Base-by-base conservation (phyloP, 2,888 invertebrate genomes). In the Phania funesta region DNA sequence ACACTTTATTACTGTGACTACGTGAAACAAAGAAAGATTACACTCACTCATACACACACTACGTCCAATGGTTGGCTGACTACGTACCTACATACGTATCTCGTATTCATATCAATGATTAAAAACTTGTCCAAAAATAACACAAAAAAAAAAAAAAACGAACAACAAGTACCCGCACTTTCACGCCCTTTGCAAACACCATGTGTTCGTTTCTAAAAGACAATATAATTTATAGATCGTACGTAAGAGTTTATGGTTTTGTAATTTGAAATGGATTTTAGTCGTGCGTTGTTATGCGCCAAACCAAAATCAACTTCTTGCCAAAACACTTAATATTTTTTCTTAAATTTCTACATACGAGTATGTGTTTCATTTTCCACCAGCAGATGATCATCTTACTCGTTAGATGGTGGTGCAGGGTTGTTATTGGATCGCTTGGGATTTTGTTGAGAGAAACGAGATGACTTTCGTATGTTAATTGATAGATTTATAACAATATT, bases 211-310 rank as follows among this genome's bases (percentile, higher is more conserved):
- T 46, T 60, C 22, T 13, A 24, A 35, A 62, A 64, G 62, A 71
- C 64, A 71, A 64, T 44, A 71, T 58, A 70, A 78, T 64, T 71
- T 71, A 78, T 78, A 77, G 76, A 77, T 77, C 64, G 68, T 73
- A 73, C n/a, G n/a, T n/a, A 29, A 70, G 56, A 71, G 71, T 67
- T 73, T 80, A 65, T 18, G 38, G 35, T 65, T 70, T 65, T 60
- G 29, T 41, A 62, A 64, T 54, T 52, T 54, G 22, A 74, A 71
- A 73, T 65, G 58, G 35, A 22, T 64, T 76, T 80, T 35, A 68
- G 64, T 64, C 56, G 41, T 68, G 68, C 65, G 46, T 60, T 62
- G 46, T 65, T 75, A 35, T 75, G 68, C 74, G 38, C 71, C 35
- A 46, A 24, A 48, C 22, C 11, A 35, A 56, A 48, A n/a, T 24